These are phyloP conservation scores for Euthynnus affinis DNA, from an alignment of 2,797 vertebrate species.

Conservation along the genomic window DNA sequence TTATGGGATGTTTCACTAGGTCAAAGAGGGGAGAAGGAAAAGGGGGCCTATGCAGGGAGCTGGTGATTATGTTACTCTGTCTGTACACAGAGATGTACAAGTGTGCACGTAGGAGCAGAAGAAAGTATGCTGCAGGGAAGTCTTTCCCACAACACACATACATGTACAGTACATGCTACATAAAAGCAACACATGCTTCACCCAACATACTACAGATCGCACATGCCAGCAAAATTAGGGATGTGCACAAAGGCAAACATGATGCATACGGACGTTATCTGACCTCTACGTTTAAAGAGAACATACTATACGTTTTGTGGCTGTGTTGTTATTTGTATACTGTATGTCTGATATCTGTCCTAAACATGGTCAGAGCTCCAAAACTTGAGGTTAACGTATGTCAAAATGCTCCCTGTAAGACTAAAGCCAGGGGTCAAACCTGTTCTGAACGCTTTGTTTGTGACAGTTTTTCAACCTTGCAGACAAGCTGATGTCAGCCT, in stretches of 20 bases:
- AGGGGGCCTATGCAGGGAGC: slow-evolving; percentile 39
- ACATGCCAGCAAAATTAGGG: slow-evolving; percentile 19
- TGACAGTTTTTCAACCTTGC: no score
- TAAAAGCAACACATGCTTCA: slow-evolving; percentile 21
- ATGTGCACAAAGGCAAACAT: slow-evolving; percentile 4
- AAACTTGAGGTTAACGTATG: no score
- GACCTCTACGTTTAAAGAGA: no score
- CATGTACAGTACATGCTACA: slow-evolving; percentile 30
- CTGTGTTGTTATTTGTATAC: no score
- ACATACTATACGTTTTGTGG: no score
- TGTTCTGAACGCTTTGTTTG: no score
- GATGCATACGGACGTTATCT: no score
- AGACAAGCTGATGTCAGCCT: no score
- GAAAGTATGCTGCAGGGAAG: slow-evolving; percentile 28
- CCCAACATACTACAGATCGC: neutral
- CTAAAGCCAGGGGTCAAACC: no score
- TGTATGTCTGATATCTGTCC: no score
- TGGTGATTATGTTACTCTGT: slow-evolving; percentile 54
- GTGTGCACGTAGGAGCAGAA: slow-evolving; percentile 21
- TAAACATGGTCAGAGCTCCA: no score
- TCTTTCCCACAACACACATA: slow-evolving; percentile 75
- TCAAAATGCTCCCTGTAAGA: no score
- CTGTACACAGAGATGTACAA: slow-evolving; percentile 49
- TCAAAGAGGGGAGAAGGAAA: slow-evolving; percentile 65
- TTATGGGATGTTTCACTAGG: slow-evolving; percentile 78